Evolutionary conservation across 2,888 invertebrate genomes (phyloP).

Genomic region (Eupelmus urozonus): DNA sequence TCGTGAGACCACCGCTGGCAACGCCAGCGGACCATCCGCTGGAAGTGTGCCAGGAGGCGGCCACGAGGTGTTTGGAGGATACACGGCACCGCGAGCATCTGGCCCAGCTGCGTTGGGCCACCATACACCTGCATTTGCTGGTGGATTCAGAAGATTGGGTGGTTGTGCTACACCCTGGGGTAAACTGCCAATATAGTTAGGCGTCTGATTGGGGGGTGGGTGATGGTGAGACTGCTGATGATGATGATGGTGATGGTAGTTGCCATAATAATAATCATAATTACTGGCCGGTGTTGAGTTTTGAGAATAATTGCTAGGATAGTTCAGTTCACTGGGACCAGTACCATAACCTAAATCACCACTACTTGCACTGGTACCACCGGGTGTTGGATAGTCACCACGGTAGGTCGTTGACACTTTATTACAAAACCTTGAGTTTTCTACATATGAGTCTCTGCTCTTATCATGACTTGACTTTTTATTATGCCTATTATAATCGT

Average conservation of each 20-base stretch:
- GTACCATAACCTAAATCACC: slow-evolving; percentile 79
- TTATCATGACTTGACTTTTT: slow-evolving; percentile 67
- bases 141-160: slow-evolving; percentile 61
- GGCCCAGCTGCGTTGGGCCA: slow-evolving; percentile 66
- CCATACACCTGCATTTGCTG: slow-evolving; percentile 71
- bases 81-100: slow-evolving; percentile 62
- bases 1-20: slow-evolving; percentile 25
- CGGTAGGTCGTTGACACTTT: slow-evolving; percentile 66
- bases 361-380: slow-evolving; percentile 72
- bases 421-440: slow-evolving; percentile 72
- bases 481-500: slow-evolving; percentile 71
- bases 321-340: slow-evolving; percentile 78
- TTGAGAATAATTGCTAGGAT: slow-evolving; percentile 78
- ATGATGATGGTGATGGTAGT: slow-evolving; percentile 72
- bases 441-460: slow-evolving; percentile 70
- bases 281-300: slow-evolving; percentile 78
- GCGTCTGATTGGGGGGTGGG: slow-evolving; percentile 61
- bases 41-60: slow-evolving; percentile 51
- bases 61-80: slow-evolving; percentile 50
- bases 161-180: slow-evolving; percentile 65
- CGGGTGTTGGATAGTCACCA: slow-evolving; percentile 75
- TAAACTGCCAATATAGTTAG: slow-evolving; percentile 66
- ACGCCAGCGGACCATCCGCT: slow-evolving; percentile 15
- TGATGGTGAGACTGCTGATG: slow-evolving; percentile 67
- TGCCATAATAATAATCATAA: slow-evolving; percentile 74